These are phyloP conservation scores for Piscicola geometra DNA, from an alignment of 2,888 invertebrate genomes.

Conservation along the genomic window DNA sequence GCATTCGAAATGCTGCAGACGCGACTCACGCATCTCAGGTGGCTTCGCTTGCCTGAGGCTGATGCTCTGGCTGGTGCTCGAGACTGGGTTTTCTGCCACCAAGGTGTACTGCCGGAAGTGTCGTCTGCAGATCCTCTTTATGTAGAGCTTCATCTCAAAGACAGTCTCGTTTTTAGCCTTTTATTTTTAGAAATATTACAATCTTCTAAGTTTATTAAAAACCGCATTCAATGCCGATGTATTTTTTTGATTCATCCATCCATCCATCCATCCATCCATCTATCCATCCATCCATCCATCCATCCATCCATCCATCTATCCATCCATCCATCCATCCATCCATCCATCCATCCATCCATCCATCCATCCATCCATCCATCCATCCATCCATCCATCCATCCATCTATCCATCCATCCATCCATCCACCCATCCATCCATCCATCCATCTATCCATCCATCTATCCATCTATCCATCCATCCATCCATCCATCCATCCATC, in stretches of 20 bases:
- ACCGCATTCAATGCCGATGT: too few species aligned
- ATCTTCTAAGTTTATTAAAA: not conserved
- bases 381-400: too few species aligned
- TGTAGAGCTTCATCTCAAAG: constrained; percentile 25
- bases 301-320: too few species aligned
- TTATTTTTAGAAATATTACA: not conserved
- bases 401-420: too few species aligned
- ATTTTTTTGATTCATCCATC: too few species aligned
- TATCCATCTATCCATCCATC: constrained; percentile 13
- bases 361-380: too few species aligned
- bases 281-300: too few species aligned
- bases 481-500: constrained; percentile 20
- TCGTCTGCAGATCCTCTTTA: constrained; percentile 19
- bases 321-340: not conserved
- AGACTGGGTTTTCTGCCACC: constrained; percentile 35
- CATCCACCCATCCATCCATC: not conserved
- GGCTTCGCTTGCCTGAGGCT: not conserved
- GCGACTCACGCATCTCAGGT: too few species aligned
- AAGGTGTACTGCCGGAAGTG: constrained; percentile 35
- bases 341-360: too few species aligned
- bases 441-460: constrained; percentile 8
- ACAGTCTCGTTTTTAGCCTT: constrained; percentile 31
- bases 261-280: too few species aligned
- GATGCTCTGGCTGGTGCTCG: constrained; percentile 13
- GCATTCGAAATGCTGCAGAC: too few species aligned